phyloP scores from a whole-genome alignment of 2,797 vertebrate genomes.

The Podarcis lilfordi region DNA sequence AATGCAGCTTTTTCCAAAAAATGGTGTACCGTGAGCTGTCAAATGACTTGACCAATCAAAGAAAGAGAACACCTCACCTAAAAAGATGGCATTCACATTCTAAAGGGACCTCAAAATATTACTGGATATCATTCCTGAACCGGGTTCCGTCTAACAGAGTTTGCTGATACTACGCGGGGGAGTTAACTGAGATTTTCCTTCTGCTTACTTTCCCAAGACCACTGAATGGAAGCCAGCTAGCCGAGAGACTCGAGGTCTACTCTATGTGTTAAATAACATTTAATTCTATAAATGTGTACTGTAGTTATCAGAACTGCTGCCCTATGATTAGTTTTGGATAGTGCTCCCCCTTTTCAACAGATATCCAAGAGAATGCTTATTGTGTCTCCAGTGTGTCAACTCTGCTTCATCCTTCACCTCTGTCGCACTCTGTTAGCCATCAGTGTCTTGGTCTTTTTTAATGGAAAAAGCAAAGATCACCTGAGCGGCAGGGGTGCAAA shows the following conservation, averaged over 20 bases:
- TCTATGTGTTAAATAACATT: background rate
- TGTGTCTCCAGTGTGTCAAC: too few relatives aligned
- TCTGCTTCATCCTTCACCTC: too few relatives aligned
- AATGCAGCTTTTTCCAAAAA: background rate
- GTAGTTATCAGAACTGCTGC: background rate
- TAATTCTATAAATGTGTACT: background rate
- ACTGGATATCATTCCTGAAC: background rate
- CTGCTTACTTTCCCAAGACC: background rate
- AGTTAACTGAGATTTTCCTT: background rate
- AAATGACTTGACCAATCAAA: slow-evolving; percentile 7
- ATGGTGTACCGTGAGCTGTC: background rate
- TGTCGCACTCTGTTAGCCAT: too few relatives aligned
- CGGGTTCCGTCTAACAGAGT: background rate
- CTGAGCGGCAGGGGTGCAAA: background rate
- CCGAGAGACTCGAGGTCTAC: background rate
- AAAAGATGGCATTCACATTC: background rate
- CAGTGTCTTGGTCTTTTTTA: background rate
- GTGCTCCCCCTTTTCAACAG: background rate
- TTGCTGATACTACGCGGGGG: too few relatives aligned
- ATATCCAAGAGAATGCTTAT: background rate
- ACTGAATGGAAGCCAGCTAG: background rate
- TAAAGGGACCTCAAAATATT: background rate
- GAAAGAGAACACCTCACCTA: background rate
- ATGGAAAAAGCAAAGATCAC: background rate
- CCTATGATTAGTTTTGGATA: background rate